Evolutionary conservation across 1,140 invertebrate species (phyloP).

Genomic region (Sycophaga agraensis): DNA sequence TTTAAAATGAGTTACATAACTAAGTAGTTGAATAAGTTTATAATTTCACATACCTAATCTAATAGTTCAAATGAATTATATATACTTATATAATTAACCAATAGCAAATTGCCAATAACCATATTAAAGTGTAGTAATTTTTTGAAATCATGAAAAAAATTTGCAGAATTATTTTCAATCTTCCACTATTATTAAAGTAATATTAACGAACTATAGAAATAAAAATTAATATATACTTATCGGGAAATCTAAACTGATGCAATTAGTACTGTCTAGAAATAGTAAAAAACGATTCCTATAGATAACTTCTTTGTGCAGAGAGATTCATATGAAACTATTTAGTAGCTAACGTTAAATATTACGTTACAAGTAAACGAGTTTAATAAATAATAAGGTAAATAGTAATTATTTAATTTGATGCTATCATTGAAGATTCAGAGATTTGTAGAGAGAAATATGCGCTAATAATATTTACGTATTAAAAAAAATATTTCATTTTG

Average conservation of each 20-base stretch:
- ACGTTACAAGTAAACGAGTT: background rate
- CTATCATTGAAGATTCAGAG: no score
- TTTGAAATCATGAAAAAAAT: constrained; percentile 27
- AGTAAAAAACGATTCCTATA: constrained; percentile 37
- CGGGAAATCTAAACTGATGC: constrained; percentile 36
- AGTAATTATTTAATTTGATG: no score
- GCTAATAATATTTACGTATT: no score
- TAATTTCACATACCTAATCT: no score
- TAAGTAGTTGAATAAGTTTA: no score
- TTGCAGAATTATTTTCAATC: constrained; percentile 38
- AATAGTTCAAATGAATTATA: no score
- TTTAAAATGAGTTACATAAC: no score
- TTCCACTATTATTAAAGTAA: constrained; percentile 34
- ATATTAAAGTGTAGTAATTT: constrained; percentile 11
- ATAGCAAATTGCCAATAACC: no score
- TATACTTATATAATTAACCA: no score
- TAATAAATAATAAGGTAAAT: background rate
- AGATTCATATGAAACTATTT: constrained; percentile 31
- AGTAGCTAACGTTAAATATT: background rate
- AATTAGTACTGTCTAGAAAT: constrained; percentile 39
- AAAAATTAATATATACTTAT: constrained; percentile 32
- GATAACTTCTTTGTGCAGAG: constrained; percentile 32
- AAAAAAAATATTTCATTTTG: no score
- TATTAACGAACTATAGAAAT: constrained; percentile 31
- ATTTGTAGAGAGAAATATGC: no score